Evolutionary conservation across 1,140 invertebrate genomes (phyloP).

Genomic region (Parapsyche elsis): DNA sequence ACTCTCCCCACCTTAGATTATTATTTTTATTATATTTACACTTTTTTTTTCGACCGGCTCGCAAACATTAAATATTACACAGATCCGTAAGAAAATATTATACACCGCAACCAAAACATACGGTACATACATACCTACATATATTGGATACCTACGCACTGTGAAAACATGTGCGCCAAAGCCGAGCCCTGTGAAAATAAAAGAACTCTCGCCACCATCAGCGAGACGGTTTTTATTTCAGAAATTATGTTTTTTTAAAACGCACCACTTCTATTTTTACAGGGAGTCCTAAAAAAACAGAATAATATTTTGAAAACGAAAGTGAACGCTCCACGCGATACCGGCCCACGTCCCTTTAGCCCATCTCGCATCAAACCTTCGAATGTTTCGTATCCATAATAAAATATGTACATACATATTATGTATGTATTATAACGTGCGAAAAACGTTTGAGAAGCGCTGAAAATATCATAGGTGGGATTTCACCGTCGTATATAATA

Average conservation of each 20-base stretch:
- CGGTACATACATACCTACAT: neutral
- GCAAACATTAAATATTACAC: slow-evolving; percentile 33
- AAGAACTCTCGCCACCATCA: slow-evolving; percentile 36
- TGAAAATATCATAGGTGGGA: too few species aligned
- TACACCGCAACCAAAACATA: slow-evolving; percentile 47
- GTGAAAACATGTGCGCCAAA: slow-evolving; percentile 54
- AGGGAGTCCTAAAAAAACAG: slow-evolving; percentile 54
- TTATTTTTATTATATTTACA: slow-evolving; percentile 16
- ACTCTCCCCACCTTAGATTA: too few species aligned
- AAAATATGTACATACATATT: too few species aligned
- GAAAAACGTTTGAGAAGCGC: too few species aligned
- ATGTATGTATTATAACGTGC: too few species aligned
- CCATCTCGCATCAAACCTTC: neutral
- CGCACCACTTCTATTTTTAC: slow-evolving; percentile 54
- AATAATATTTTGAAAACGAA: slow-evolving; percentile 56
- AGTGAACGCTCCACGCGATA: slow-evolving; percentile 48
- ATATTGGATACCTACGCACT: slow-evolving; percentile 24
- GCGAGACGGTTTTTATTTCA: slow-evolving; percentile 52
- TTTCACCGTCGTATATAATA: too few species aligned
- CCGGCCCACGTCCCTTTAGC: neutral
- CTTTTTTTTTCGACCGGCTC: neutral
- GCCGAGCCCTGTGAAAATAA: slow-evolving; percentile 53
- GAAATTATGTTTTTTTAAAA: slow-evolving; percentile 55
- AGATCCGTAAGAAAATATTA: slow-evolving; percentile 52
- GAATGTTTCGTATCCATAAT: too few species aligned